A percentile compares a stretch with the other conserved stretches of the same genome.
Conservation (phyloP, 92 coral and sea anemone genomes). For the Umimayanthus chanpuru region DNA sequence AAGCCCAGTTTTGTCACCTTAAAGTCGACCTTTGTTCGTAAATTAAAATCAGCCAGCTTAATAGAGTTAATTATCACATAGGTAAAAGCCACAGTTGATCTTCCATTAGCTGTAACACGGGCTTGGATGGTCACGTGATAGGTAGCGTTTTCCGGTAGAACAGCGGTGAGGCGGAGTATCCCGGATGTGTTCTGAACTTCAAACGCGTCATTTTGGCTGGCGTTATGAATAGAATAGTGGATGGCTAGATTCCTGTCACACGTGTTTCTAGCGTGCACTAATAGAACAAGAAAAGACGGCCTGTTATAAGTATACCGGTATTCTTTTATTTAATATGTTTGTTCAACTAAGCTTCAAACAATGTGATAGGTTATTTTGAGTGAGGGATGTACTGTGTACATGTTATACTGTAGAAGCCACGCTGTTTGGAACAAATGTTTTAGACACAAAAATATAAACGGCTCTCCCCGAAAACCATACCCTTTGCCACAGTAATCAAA, state of each 20-base stretch:
- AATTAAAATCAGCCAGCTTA: slow-evolving; percentile 18
- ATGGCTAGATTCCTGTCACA: slow-evolving; percentile 32
- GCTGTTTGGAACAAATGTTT: neutral
- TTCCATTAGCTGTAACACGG: neutral
- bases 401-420: neutral
- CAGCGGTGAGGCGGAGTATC: slow-evolving; percentile 25
- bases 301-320: neutral
- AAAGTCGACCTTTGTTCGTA: slow-evolving; percentile 44
- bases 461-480: no score
- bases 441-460: no score
- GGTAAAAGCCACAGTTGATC: neutral
- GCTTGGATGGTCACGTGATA: slow-evolving; percentile 49
- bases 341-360: neutral
- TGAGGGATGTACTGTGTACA: neutral
- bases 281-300: neutral
- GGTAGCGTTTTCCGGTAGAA: slow-evolving; percentile 20
- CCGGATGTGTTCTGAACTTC: slow-evolving; percentile 55
- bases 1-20: slow-evolving; percentile 46
- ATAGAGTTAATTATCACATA: slow-evolving; percentile 25
- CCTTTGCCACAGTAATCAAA: no score
- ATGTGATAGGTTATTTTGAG: neutral
- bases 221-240: slow-evolving; percentile 44
- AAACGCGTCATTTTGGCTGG: slow-evolving; percentile 41
- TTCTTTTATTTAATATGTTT: neutral
- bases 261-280: slow-evolving; percentile 48